Conservation (phyloP, 2,113 vertebrate species). For the Hypomesus transpacificus region DNA sequence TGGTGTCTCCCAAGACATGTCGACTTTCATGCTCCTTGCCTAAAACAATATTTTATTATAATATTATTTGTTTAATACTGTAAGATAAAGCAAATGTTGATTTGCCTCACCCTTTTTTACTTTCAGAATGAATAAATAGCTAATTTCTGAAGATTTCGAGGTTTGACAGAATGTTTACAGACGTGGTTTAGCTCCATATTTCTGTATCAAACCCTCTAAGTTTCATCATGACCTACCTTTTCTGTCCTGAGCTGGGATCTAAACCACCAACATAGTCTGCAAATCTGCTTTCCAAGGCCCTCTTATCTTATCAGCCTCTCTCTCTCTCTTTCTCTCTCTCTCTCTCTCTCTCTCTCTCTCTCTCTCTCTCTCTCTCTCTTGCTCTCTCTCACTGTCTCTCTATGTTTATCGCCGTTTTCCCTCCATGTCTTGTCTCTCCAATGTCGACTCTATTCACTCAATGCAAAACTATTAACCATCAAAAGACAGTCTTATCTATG, state of each 20-base stretch:
- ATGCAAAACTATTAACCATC: conserved; percentile 48
- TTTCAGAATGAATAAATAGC: too few species aligned
- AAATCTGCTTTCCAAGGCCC: conserved; percentile 32
- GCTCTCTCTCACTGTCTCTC: too few species aligned
- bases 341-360: background rate
- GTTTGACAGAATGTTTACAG: background rate
- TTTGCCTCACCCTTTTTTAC: too few species aligned
- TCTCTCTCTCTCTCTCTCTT: conserved; percentile 5
- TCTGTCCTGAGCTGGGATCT: background rate
- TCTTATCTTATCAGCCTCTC: conserved; percentile 38
- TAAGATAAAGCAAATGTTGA: too few species aligned
- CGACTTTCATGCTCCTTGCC: too few species aligned
- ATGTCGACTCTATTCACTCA: conserved; percentile 30
- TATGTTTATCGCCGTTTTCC: too few species aligned
- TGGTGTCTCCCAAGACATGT: too few species aligned
- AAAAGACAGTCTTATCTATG: conserved; percentile 50
- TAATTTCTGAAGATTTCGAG: too few species aligned
- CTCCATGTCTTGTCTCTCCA: conserved; percentile 6
- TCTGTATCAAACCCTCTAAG: conserved; percentile 9
- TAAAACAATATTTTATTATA: too few species aligned
- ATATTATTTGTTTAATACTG: too few species aligned
- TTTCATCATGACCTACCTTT: background rate
- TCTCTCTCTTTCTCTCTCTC: background rate
- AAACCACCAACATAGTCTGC: conserved; percentile 1
- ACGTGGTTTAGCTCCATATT: background rate